Evolutionary conservation across 2,113 vertebrate genomes (phyloP), one percentile per base, ranked within the genome.

Genomic region (Chloebia gouldiae): DNA sequence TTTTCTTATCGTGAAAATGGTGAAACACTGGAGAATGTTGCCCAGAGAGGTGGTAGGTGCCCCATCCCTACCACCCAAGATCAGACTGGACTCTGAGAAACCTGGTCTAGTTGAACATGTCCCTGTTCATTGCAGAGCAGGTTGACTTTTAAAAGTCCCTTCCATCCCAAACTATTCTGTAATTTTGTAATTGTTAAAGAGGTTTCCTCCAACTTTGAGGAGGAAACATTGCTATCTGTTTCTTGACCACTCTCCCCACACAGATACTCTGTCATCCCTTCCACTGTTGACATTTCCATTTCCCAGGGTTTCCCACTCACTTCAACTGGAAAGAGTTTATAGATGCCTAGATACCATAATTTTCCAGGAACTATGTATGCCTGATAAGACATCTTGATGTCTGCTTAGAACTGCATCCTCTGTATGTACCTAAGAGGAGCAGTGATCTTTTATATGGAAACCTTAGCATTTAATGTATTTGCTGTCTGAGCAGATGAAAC

Each of bases 391-490:
- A 60, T 35, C 15, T 61, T 86, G 19, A 22, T 59, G 12, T 47
- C 45, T 72, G 15, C 9, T 86, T 33, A 77, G 60, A 88, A 17
- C 3, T 61, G 7, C 28, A 69, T 60, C 27, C 18, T 72, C 11
- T 50, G 30, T 37, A 47, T 4, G 2, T 49, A 66, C 11, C 15
- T 40, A 25, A 75, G 24, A 50, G 14, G 21, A 42, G 2, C 33
- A 69, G 18, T 59, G 40, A 33, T 81, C n/a, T 63, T 81, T 19
- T 24, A 7, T 35, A 39, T 37, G 40, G 23, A 76, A 73, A n/a
- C 37, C 44, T 4, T 28, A 59, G 7, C 0, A 0, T 78, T 71
- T 42, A 33, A 33, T 35, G 14, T 39, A 60, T 59, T 51, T 81
- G 15, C 30, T 3, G 0, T 71, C 70, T 82, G 53, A 64, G 44